These are phyloP conservation scores for Clarias gariepinus DNA, from an alignment of 2,113 vertebrate species.

Conservation along the genomic window DNA sequence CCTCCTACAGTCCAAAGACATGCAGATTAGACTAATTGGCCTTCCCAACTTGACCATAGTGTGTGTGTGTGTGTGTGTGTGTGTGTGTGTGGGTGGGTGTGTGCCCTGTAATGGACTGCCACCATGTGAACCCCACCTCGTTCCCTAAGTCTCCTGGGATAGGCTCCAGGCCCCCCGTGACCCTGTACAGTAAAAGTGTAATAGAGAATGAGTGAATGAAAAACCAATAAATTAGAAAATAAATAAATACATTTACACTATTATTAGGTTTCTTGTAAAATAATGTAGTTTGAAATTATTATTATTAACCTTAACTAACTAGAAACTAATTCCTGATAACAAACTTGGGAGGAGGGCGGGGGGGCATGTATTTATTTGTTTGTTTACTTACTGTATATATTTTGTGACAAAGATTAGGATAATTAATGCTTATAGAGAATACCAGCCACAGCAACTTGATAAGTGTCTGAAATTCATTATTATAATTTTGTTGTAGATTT, in stretches of 20 bases:
- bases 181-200: too few relatives aligned
- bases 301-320: not conserved
- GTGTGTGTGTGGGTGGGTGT: too few relatives aligned
- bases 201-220: too few relatives aligned
- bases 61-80: too few relatives aligned
- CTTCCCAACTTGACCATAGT: too few relatives aligned
- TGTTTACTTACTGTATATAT: not conserved
- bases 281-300: not conserved
- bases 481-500: not conserved
- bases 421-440: not conserved
- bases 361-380: not conserved
- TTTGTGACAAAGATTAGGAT: not conserved
- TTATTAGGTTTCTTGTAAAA: not conserved
- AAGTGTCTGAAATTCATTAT: not conserved
- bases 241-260: not conserved
- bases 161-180: too few relatives aligned
- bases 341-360: not conserved
- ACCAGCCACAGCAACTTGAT: not conserved
- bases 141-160: too few relatives aligned
- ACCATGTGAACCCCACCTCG: too few relatives aligned
- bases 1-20: too few relatives aligned
- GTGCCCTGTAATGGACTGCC: too few relatives aligned
- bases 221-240: not conserved
- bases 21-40: too few relatives aligned
- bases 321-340: not conserved